phyloP scores from a whole-genome alignment of 2,888 invertebrate species.

The Agonopterix alstromeriana region DNA sequence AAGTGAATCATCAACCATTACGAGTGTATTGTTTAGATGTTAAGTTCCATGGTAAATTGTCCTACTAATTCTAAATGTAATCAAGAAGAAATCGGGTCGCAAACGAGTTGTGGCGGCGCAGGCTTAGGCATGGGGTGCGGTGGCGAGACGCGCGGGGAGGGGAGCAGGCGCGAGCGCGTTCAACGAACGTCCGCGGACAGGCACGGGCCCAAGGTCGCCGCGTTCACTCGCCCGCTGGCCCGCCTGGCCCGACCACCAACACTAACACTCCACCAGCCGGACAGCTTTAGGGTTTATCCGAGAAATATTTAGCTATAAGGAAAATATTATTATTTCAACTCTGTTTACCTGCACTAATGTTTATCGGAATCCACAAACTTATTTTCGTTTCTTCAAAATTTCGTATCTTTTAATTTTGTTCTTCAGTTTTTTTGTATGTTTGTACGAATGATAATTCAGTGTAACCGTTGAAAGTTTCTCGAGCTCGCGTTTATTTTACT shows the following conservation, averaged over 20 bases:
- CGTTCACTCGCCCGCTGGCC: slow-evolving; percentile 44
- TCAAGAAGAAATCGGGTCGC: slow-evolving; percentile 52
- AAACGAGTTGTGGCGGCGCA: slow-evolving; percentile 44
- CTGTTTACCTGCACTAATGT: too few relatives aligned
- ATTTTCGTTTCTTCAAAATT: too few relatives aligned
- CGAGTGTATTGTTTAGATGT: too few relatives aligned
- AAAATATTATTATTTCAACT: too few relatives aligned
- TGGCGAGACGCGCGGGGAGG: slow-evolving; percentile 16
- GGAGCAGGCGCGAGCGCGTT: slow-evolving; percentile 36
- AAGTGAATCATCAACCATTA: too few relatives aligned
- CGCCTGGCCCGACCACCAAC: slow-evolving; percentile 13
- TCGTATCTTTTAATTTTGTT: too few relatives aligned
- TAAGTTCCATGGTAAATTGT: too few relatives aligned
- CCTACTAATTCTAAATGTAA: slow-evolving; percentile 29
- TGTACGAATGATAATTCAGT: too few relatives aligned
- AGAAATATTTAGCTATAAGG: background rate
- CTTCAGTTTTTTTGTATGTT: too few relatives aligned
- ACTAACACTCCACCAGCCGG: slow-evolving; percentile 14
- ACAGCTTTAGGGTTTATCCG: background rate
- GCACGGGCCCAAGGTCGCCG: slow-evolving; percentile 70
- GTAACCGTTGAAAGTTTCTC: too few relatives aligned
- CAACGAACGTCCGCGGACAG: slow-evolving; percentile 75
- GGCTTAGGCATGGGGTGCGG: slow-evolving; percentile 14
- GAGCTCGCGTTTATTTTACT: too few relatives aligned
- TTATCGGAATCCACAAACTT: too few relatives aligned